These are phyloP conservation scores for Drosophila burlai DNA, from an alignment of 1,140 invertebrate species.

Conservation along the genomic window DNA sequence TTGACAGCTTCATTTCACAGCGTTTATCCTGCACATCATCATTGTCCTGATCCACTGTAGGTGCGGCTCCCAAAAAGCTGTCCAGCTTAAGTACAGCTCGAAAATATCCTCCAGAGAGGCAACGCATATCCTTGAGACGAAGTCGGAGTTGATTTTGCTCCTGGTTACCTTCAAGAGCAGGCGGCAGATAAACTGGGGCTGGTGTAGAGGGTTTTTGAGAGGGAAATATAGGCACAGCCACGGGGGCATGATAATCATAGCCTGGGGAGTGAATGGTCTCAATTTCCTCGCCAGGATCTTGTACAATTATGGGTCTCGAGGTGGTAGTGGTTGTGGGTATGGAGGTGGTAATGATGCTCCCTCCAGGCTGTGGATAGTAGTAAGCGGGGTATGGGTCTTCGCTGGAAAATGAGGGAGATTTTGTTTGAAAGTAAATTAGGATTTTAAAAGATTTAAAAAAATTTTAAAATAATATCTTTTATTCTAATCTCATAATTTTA, in stretches of 20 bases:
- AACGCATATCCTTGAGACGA: constrained; percentile 80
- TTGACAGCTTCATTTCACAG: constrained; percentile 69
- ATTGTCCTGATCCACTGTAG: constrained; percentile 71
- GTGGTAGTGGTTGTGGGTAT: constrained; percentile 39
- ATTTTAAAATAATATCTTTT: too few species aligned
- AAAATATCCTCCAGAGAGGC: constrained; percentile 72
- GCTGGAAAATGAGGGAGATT: constrained; percentile 1
- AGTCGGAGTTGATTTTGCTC: constrained; percentile 63
- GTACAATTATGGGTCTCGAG: constrained; percentile 62
- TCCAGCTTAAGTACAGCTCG: constrained; percentile 73
- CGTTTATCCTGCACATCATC: constrained; percentile 53
- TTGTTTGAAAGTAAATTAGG: neutral
- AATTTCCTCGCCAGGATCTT: constrained; percentile 56
- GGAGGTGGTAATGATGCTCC: constrained; percentile 37
- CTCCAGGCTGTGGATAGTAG: constrained; percentile 55
- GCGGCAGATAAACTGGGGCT: constrained; percentile 65
- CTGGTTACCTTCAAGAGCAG: constrained; percentile 6
- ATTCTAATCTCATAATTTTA: neutral
- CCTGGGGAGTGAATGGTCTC: constrained; percentile 43
- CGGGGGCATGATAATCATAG: constrained; percentile 72
- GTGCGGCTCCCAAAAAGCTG: constrained; percentile 70
- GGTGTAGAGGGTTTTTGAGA: constrained; percentile 58
- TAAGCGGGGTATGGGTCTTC: constrained; percentile 53
- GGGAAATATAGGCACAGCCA: constrained; percentile 22
- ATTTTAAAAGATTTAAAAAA: neutral